Conservation (phyloP, 2,888 invertebrate species). For the Idaea biselata region DNA sequence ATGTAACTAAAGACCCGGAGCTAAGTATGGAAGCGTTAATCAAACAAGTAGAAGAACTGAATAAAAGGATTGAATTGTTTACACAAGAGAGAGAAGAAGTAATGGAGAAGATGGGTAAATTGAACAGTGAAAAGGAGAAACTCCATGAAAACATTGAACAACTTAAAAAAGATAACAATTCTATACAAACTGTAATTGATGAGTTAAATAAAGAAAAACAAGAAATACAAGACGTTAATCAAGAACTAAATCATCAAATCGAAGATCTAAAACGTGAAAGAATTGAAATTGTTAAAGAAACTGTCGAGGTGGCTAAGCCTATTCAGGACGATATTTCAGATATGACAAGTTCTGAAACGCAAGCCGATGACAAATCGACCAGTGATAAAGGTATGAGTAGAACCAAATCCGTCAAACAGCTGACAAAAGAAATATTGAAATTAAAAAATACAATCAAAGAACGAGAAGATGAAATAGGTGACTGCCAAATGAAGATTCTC, state of each 20-base stretch:
- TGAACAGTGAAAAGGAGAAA: constrained; percentile 82
- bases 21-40: constrained; percentile 81
- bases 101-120: constrained; percentile 83
- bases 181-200: constrained; percentile 66
- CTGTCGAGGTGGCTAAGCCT: constrained; percentile 59
- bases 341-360: constrained; percentile 45
- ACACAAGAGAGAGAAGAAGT: constrained; percentile 85
- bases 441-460: constrained; percentile 75
- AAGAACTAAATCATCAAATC: constrained; percentile 64
- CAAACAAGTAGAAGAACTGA: constrained; percentile 83
- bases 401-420: constrained; percentile 69
- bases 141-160: constrained; percentile 74
- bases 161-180: constrained; percentile 73
- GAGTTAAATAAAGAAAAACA: constrained; percentile 69
- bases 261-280: constrained; percentile 67
- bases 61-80: constrained; percentile 85
- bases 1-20: constrained; percentile 48
- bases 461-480: constrained; percentile 74
- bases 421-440: constrained; percentile 76
- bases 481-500: constrained; percentile 76
- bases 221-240: constrained; percentile 55
- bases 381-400: constrained; percentile 61
- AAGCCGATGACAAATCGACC: constrained; percentile 60
- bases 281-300: constrained; percentile 68
- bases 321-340: constrained; percentile 54